Evolutionary conservation across 2,888 invertebrate species (phyloP), one percentile per base, ranked within the genome.

Genomic region (Branchipolynoe longqiensis): DNA sequence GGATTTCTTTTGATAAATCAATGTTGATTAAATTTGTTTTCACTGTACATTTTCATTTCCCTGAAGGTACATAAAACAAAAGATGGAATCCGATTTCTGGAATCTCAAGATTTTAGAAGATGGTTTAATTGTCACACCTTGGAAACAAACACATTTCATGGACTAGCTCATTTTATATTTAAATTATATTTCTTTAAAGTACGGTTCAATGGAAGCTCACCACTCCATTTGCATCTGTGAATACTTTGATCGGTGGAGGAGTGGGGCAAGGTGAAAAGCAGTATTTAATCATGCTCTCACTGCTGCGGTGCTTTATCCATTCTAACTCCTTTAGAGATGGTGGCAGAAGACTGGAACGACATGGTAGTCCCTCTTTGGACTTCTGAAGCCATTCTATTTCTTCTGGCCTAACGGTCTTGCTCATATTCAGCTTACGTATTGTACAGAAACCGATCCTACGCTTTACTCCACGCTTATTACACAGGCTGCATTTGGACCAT

Each of bases 401-500:
- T 1, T 14, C 12, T 0, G 83, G 83, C 31, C 25, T 3, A 12
- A 62, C 38, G 22, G 38, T 38, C 62, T 40, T n/a, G 22, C 8
- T 22, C 0, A n/a, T 0, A 8, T 64, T n/a, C 25, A 62, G 22
- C 40, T 83, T 83, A 28, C 58, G 18, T 0, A 95, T 93, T 86
- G 94, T 95, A 90, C 96, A 96, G 73, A 95, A 94, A 18, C 96
- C 96, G 73, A 95, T 94, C 86, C 95, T 94, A 40, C 95, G 93
- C 87, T 94, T 93, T 88, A 95, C 94, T 4, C 96, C 96, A 36
- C 95, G 94, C 82, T 90, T 91, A 56, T 94, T 95, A 89, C 96
- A 96, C 12, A 92, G 93, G 86, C 95, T 96, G 92, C 96, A 96
- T 40, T 94, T 92, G 8, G 95, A 95, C 96, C 96, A 96, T 0